Evolutionary conservation across 2,888 invertebrate genomes (phyloP), one percentile per base, ranked within the genome.

Genomic region (Busseola fusca): DNA sequence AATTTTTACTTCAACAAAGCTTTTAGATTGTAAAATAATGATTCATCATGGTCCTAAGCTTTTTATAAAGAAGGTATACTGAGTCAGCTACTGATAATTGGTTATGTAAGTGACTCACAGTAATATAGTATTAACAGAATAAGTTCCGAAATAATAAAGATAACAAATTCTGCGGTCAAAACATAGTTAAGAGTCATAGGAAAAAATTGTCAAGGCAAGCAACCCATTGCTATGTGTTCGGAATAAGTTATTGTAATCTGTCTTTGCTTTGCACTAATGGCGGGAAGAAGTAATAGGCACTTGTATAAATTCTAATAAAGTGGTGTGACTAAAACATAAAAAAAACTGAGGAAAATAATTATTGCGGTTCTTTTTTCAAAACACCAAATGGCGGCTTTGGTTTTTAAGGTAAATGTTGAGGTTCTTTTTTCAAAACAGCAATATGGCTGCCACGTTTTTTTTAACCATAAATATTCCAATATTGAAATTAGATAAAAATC

Each of bases 221-320:
- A 12, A 57, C 5, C 48, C 34, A 68, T 48, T 10, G 40, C 18
- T 37, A 66, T 66, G 74, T 70, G 69, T 66, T 71, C 56, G 64
- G 84, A 82, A 80, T 83, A 40, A 16, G n/a, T 54, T 69, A 76
- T 69, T 68, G 27, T 18, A 62, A 71, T 72, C 58, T 25, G 60
- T 70, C 64, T 79, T 54, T 48, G 56, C n/a, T 21, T 40, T 1
- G 21, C 16, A n/a, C 2, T 27, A n/a, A 14, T 56, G 34, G 48
- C 56, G 34, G 16, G 37, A 69, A 42, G 40, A 56, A 40, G 18
- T 42, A 54, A 42, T 64, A n/a, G 21, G 4, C 10, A 48, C 34
- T 63, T 37, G 57, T 37, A 54, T 30, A 18, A 6, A n/a, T 42
- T 48, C 9, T 30, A 67, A 21, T 45, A 14, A 76, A 54, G 45